Conservation (phyloP, 2,888 invertebrate species). For the Agonum fuliginosum region DNA sequence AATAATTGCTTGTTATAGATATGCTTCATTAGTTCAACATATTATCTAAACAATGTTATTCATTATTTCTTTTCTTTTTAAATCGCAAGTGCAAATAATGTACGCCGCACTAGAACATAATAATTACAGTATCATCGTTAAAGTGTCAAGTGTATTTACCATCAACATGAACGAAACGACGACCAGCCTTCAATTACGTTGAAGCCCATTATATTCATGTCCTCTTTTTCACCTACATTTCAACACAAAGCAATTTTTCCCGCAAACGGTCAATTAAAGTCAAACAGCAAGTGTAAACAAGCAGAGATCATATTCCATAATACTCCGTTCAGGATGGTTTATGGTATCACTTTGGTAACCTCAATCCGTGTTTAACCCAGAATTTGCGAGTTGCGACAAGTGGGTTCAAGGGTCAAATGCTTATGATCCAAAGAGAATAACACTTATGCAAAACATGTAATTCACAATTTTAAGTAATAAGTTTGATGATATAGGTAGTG, state of each 20-base stretch:
- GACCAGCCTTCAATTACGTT: neutral
- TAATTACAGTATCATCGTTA: no score
- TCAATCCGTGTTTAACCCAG: neutral
- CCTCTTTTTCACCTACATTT: slow-evolving; percentile 12
- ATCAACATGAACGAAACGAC: neutral
- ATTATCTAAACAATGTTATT: no score
- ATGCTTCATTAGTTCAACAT: no score
- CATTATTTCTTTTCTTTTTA: no score
- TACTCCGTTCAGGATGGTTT: neutral
- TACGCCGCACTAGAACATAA: no score
- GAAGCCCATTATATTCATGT: no score
- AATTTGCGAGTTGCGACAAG: neutral
- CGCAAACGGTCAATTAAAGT: slow-evolving; percentile 24
- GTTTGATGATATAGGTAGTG: slow-evolving; percentile 17
- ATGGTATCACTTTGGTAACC: neutral
- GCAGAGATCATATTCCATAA: neutral
- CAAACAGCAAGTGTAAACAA: slow-evolving; percentile 5
- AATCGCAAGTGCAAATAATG: no score
- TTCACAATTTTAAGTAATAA: slow-evolving; percentile 8
- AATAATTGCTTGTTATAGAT: no score
- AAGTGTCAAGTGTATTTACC: no score
- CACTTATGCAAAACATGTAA: slow-evolving; percentile 32
- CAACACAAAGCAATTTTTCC: slow-evolving; percentile 6
- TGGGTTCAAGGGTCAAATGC: neutral
- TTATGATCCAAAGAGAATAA: slow-evolving; percentile 20